These are phyloP conservation scores for Psittacus erithacus DNA, from an alignment of 2,113 vertebrate genomes.

Conservation along the genomic window DNA sequence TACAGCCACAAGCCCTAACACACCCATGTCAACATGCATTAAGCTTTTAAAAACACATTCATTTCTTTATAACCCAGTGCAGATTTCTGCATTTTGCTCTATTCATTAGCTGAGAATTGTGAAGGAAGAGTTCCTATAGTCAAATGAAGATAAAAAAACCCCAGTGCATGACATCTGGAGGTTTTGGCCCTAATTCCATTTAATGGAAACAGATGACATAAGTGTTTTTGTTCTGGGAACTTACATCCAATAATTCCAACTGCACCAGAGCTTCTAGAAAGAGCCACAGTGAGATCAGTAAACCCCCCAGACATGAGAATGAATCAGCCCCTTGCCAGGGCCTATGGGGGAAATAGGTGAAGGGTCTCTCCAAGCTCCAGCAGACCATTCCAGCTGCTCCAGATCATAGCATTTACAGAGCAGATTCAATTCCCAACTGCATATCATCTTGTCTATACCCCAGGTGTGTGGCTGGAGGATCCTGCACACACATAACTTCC, in stretches of 20 bases:
- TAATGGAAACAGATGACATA: conserved; percentile 27
- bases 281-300: not conserved
- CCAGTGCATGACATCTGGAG: conserved; percentile 46
- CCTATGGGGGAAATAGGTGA: not conserved
- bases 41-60: not conserved
- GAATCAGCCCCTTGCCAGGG: not conserved
- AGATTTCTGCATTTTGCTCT: conserved; percentile 36
- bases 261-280: not conserved
- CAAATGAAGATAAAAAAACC: not conserved
- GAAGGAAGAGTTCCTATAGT: conserved; percentile 26
- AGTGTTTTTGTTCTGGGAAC: conserved; percentile 44
- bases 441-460: not conserved
- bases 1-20: not conserved
- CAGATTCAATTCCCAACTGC: not conserved
- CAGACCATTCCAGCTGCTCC: not conserved
- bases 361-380: not conserved
- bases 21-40: conserved; percentile 19
- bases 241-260: not conserved
- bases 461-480: not conserved
- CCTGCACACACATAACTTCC: not conserved
- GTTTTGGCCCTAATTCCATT: not conserved
- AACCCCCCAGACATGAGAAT: not conserved
- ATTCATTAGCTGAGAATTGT: conserved; percentile 27
- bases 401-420: not conserved
- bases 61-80: conserved; percentile 32